A percentile compares a stretch with the other conserved stretches of the same genome.
These are phyloP conservation scores for Paracentrotus lividus DNA, from an alignment of 53 echinoderm and acorn worm genomes.

Conservation along the genomic window DNA sequence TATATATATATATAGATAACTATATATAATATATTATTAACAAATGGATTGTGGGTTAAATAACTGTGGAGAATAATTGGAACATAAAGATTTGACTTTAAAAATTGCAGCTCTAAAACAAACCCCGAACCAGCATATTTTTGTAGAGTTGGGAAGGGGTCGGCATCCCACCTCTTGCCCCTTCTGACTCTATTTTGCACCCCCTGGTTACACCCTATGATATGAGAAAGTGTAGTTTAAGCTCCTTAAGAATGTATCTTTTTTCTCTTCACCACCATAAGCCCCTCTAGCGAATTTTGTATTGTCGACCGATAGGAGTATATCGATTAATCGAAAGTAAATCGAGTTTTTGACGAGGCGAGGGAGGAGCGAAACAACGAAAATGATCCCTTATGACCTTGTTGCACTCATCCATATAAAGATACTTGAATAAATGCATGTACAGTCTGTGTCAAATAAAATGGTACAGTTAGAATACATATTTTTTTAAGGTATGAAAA, in stretches of 20 bases:
- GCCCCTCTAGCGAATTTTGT: neutral
- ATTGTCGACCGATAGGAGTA: neutral
- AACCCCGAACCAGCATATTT: neutral
- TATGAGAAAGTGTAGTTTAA: neutral
- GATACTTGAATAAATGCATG: neutral
- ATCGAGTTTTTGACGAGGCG: conserved; percentile 10
- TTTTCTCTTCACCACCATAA: neutral
- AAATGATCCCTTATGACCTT: neutral
- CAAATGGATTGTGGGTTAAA: too few species aligned
- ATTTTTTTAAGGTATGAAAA: too few species aligned
- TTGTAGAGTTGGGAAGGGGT: neutral
- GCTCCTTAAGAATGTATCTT: neutral
- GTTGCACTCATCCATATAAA: neutral
- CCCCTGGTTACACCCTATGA: neutral
- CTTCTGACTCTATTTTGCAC: neutral
- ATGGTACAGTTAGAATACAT: too few species aligned
- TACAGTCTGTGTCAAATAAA: neutral
- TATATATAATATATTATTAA: too few species aligned
- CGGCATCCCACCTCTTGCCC: neutral
- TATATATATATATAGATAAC: too few species aligned
- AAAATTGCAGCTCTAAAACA: too few species aligned
- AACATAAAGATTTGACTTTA: too few species aligned
- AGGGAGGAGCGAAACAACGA: conserved; percentile 24
- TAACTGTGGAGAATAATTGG: too few species aligned
- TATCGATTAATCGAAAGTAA: neutral